A percentile compares a stretch with the other conserved stretches of the same genome.
Conservation (phyloP, 2,797 vertebrate species). For the Sebastes matsubarae region DNA sequence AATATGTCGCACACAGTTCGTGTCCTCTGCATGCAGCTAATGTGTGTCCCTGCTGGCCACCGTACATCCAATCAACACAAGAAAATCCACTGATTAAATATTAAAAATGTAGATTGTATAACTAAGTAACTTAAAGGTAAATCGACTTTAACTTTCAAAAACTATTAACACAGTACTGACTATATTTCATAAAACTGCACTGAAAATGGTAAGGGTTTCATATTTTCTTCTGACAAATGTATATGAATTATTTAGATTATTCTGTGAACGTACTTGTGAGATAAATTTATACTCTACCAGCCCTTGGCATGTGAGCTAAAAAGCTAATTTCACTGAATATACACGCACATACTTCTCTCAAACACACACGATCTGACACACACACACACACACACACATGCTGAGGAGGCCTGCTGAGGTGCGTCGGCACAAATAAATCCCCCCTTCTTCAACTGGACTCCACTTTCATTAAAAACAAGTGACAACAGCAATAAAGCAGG, state of each 20-base stretch:
- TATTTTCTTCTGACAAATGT: background rate
- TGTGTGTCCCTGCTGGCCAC: conserved; percentile 16
- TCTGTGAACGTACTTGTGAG: background rate
- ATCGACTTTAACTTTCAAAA: background rate
- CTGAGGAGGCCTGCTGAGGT: conserved; percentile 25
- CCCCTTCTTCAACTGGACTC: conserved; percentile 29
- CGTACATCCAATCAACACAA: background rate
- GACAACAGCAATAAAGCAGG: conserved; percentile 69
- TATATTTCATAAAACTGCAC: background rate
- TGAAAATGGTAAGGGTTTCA: background rate
- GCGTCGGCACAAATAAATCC: conserved; percentile 17
- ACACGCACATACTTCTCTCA: background rate
- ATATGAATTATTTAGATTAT: background rate
- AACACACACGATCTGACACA: background rate
- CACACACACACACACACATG: background rate
- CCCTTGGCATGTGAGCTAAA: background rate
- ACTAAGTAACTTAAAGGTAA: background rate
- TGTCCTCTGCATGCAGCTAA: background rate
- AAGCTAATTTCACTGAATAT: background rate
- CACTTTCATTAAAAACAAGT: conserved; percentile 71
- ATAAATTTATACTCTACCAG: background rate
- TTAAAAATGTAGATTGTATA: background rate
- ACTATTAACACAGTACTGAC: background rate
- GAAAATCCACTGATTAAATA: background rate
- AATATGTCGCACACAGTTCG: background rate